Evolutionary conservation across 2,888 invertebrate genomes (phyloP).

Genomic region (Dioctria linearis): DNA sequence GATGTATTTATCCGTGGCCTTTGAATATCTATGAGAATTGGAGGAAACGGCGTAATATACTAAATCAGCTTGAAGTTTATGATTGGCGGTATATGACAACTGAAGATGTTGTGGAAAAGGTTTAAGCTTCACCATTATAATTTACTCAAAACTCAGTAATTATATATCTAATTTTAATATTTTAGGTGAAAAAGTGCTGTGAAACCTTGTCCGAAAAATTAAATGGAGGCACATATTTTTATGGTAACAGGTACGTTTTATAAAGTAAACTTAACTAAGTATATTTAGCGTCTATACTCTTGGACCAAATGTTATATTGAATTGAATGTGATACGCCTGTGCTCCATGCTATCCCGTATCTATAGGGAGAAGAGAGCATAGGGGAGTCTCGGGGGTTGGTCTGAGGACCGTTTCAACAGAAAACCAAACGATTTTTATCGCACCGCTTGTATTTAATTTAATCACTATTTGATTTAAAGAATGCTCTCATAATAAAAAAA

Average conservation of each 20-base stretch:
- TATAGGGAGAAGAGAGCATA: no score
- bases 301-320: no score
- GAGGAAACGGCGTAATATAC: slow-evolving; percentile 80
- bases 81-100: slow-evolving; percentile 87
- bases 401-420: no score
- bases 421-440: no score
- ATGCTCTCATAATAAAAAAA: no score
- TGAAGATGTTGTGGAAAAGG: slow-evolving; percentile 83
- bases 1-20: slow-evolving; percentile 95
- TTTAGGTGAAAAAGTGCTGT: slow-evolving; percentile 78
- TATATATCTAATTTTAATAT: not conserved
- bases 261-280: not conserved
- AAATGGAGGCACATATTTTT: slow-evolving; percentile 86
- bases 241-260: slow-evolving; percentile 79
- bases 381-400: no score
- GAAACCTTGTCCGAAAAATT: slow-evolving; percentile 88
- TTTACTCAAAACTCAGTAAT: not conserved
- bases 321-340: no score
- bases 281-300: no score
- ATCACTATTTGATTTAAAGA: no score
- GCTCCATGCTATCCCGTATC: no score
- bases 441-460: no score
- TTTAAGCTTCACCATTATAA: slow-evolving; percentile 63
- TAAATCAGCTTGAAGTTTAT: slow-evolving; percentile 81
- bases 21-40: slow-evolving; percentile 86